Conservation (phyloP, 2,113 vertebrate species). For the Carettochelys insculpta region DNA sequence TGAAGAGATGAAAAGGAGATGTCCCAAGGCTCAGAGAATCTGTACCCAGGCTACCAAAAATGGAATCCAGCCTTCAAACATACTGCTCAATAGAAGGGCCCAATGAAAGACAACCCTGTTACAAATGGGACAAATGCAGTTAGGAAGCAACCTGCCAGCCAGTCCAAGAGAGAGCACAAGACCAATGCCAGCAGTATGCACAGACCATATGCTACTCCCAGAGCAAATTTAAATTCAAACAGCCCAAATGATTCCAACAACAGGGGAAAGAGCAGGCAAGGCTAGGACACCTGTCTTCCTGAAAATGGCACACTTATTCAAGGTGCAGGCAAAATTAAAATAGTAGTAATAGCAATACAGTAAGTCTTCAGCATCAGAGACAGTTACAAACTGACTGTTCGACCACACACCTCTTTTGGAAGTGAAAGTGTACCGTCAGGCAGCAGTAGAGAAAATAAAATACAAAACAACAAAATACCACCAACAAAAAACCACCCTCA, state of each 20-base stretch:
- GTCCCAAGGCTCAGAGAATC: not conserved
- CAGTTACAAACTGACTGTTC: too few relatives aligned
- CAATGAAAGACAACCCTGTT: not conserved
- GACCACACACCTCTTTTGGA: too few relatives aligned
- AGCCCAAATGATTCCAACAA: not conserved
- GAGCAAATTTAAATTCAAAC: not conserved
- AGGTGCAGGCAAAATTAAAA: too few relatives aligned
- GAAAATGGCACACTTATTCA: too few relatives aligned
- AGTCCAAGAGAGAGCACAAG: not conserved
- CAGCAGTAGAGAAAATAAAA: too few relatives aligned
- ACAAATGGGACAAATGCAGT: not conserved
- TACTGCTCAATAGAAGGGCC: not conserved
- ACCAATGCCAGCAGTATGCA: not conserved
- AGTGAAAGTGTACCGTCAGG: too few relatives aligned
- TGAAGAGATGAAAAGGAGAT: not conserved
- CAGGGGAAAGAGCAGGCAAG: not conserved
- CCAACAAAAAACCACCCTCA: too few relatives aligned
- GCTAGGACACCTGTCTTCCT: too few relatives aligned
- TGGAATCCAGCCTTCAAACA: not conserved
- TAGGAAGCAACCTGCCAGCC: accelerated
- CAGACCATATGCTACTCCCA: not conserved
- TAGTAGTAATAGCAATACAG: too few relatives aligned
- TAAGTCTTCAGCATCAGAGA: too few relatives aligned
- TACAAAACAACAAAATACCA: too few relatives aligned
- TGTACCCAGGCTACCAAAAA: not conserved